Conservation (phyloP, 2,113 vertebrate genomes). For the Illadopsis cleaveri region DNA sequence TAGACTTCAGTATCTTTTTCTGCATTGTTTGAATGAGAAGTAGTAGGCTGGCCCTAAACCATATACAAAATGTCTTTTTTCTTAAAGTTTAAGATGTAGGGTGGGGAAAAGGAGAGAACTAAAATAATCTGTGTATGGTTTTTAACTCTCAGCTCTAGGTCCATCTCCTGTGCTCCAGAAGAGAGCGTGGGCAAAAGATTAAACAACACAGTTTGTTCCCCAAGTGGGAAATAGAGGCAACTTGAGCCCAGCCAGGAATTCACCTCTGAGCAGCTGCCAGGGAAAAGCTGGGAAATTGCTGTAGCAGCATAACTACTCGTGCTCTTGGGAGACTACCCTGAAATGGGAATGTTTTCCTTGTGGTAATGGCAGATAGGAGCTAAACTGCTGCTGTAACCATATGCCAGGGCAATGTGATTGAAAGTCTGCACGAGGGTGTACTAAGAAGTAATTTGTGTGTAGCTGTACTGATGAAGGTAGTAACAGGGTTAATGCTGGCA, state of each 20-base stretch:
- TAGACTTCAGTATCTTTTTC: neutral
- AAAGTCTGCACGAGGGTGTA: neutral
- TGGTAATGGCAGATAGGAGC: neutral
- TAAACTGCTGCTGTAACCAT: conserved; percentile 19
- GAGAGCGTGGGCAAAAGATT: neutral
- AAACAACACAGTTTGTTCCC: neutral
- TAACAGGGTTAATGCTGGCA: conserved; percentile 27
- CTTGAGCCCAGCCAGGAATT: neutral
- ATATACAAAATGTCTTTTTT: neutral
- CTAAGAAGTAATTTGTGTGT: neutral
- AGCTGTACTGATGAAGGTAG: conserved; percentile 26
- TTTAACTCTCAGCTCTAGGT: neutral
- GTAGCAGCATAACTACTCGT: neutral
- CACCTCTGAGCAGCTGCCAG: neutral
- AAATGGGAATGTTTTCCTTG: conserved; percentile 14
- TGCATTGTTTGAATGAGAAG: neutral
- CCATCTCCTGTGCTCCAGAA: neutral
- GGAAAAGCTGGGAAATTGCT: neutral
- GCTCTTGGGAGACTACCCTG: neutral
- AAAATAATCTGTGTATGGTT: neutral
- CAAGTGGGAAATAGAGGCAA: neutral
- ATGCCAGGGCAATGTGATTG: neutral
- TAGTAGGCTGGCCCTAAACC: neutral
- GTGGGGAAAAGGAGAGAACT: neutral
- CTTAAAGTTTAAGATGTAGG: neutral